Evolutionary conservation across 2,797 vertebrate genomes (phyloP).

Genomic region (Lacerta viridis): DNA sequence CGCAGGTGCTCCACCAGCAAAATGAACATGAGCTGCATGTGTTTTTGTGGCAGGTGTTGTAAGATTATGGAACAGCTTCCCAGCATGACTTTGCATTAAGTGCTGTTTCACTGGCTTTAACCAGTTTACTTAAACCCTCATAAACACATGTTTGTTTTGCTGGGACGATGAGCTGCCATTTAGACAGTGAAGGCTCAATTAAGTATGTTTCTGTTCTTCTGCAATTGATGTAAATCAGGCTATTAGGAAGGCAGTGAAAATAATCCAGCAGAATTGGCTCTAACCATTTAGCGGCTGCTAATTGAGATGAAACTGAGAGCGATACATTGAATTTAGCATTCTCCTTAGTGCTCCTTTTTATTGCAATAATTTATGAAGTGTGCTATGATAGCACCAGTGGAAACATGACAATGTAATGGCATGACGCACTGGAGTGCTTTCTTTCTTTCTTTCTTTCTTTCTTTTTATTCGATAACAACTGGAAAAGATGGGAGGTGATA

Average conservation of each 20-base stretch:
- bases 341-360: conserved; percentile 54
- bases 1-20: neutral
- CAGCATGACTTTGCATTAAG: conserved; percentile 43
- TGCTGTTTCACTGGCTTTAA: conserved; percentile 41
- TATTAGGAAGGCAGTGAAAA: conserved; percentile 62
- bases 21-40: neutral
- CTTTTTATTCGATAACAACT: conserved; percentile 52
- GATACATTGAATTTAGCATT: conserved; percentile 57
- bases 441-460: neutral
- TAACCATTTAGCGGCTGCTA: conserved; percentile 65
- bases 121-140: conserved; percentile 65
- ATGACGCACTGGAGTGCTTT: conserved; percentile 29
- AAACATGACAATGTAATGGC: conserved; percentile 67
- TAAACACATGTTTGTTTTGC: conserved; percentile 65
- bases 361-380: conserved; percentile 70
- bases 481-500: conserved; percentile 53
- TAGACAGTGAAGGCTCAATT: conserved; percentile 66
- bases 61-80: conserved; percentile 35
- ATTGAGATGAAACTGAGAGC: conserved; percentile 63
- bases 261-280: conserved; percentile 61
- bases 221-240: conserved; percentile 70
- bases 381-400: conserved; percentile 60
- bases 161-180: conserved; percentile 59
- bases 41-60: conserved; percentile 1
- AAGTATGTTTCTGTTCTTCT: conserved; percentile 63